These are phyloP conservation scores for Gasterosteus aculeatus DNA, from an alignment of 2,113 vertebrate genomes.

Conservation along the genomic window DNA sequence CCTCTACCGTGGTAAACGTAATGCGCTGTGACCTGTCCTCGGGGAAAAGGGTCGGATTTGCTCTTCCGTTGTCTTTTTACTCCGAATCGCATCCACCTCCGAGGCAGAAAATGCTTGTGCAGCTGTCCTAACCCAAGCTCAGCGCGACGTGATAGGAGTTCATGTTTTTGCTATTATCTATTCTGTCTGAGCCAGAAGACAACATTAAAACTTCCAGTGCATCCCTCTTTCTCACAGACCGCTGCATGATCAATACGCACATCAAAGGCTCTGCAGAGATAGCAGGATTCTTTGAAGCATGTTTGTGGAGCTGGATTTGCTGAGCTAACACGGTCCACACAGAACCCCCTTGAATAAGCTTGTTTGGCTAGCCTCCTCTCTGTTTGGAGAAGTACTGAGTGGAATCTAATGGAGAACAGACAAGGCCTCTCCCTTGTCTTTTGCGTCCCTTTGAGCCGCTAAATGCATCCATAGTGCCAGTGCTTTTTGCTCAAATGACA, in stretches of 20 bases:
- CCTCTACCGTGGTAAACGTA: constrained; percentile 45
- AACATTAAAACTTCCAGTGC: constrained; percentile 66
- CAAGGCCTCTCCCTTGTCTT: constrained; percentile 69
- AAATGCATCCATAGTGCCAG: constrained; percentile 81
- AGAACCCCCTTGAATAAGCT: constrained; percentile 86
- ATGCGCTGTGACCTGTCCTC: constrained; percentile 49
- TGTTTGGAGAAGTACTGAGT: constrained; percentile 91
- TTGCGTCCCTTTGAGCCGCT: constrained; percentile 83
- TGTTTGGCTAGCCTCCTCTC: constrained; percentile 91
- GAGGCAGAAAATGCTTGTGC: constrained; percentile 51
- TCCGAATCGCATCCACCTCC: constrained; percentile 55
- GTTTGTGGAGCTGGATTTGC: constrained; percentile 88
- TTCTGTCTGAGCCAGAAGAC: constrained; percentile 61
- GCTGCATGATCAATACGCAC: constrained; percentile 86
- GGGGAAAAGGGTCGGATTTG: constrained; percentile 58
- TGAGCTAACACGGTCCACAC: constrained; percentile 87
- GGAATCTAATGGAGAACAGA: constrained; percentile 85
- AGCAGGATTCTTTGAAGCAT: constrained; percentile 89
- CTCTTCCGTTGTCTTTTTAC: constrained; percentile 59
- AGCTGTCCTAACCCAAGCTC: constrained; percentile 70
- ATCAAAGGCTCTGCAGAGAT: constrained; percentile 88
- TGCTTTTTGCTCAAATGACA: constrained; percentile 80
- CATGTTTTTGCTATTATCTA: constrained; percentile 72
- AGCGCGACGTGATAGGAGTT: constrained; percentile 55
- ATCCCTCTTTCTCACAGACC: constrained; percentile 72